A percentile compares a stretch with the other conserved stretches of the same genome.
Evolutionary conservation across 2,888 invertebrate species (phyloP).

Genomic region (Chaetogeoica ovagalla): DNA sequence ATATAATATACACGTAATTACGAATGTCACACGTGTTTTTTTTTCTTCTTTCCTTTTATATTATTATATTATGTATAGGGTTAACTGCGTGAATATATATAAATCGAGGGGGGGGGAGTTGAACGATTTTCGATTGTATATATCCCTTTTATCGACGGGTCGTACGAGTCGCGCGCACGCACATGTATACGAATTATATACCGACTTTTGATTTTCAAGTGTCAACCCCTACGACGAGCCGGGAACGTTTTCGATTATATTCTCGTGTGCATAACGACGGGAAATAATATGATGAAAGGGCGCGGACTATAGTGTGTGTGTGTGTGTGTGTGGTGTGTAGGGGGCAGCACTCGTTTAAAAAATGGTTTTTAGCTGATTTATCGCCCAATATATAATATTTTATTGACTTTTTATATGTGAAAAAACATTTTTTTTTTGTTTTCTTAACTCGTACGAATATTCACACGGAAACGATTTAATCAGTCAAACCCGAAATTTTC

Average conservation of each 20-base stretch:
- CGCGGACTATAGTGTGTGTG: not conserved
- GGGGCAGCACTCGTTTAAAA: not conserved
- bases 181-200: not conserved
- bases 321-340: too few species aligned
- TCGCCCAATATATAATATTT: not conserved
- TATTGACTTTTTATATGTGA: not conserved
- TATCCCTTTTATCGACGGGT: constrained; percentile 27
- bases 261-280: not conserved
- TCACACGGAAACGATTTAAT: too few species aligned
- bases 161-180: not conserved
- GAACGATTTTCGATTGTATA: constrained; percentile 41
- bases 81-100: not conserved
- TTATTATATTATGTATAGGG: not conserved
- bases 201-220: constrained; percentile 47
- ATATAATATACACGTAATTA: constrained; percentile 11
- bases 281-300: constrained; percentile 21
- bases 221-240: constrained; percentile 27
- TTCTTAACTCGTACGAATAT: too few species aligned
- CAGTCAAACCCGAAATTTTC: too few species aligned
- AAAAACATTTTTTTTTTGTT: not conserved
- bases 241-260: constrained; percentile 23
- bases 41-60: not conserved
- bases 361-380: constrained; percentile 3
- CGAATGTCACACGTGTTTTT: constrained; percentile 38
- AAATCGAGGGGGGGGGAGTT: constrained; percentile 38